phyloP scores from a whole-genome alignment of 2,113 vertebrate species.

The Bombycilla garrulus region DNA sequence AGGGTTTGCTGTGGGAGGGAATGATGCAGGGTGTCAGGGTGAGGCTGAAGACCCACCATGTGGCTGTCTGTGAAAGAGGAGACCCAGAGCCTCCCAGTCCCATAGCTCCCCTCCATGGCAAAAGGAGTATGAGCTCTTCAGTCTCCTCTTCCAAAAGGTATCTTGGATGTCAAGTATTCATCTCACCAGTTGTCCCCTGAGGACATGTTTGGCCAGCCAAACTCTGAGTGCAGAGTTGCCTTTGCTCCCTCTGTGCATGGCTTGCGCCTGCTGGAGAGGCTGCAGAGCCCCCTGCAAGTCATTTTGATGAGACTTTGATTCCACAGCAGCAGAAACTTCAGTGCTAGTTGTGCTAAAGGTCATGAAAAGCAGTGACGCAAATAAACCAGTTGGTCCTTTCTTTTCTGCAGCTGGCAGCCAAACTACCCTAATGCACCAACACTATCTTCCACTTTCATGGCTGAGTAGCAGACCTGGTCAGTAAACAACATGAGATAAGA shows the following conservation, averaged over 20 bases:
- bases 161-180: background rate
- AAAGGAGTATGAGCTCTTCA: background rate
- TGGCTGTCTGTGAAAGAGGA: background rate
- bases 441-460: background rate
- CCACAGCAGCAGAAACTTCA: background rate
- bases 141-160: background rate
- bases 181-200: background rate
- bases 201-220: background rate
- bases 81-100: background rate
- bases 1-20: background rate
- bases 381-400: background rate
- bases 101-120: background rate
- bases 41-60: accelerated
- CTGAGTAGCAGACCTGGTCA: background rate
- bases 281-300: background rate
- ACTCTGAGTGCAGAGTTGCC: background rate
- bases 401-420: background rate
- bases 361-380: background rate
- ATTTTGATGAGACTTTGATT: background rate
- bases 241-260: background rate
- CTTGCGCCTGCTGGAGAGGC: background rate
- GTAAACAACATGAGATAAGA: background rate
- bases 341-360: background rate
- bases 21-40: background rate
- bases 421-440: background rate